Evolutionary conservation across 1,140 invertebrate species (phyloP).

Genomic region (Drosophila subpulchrella): DNA sequence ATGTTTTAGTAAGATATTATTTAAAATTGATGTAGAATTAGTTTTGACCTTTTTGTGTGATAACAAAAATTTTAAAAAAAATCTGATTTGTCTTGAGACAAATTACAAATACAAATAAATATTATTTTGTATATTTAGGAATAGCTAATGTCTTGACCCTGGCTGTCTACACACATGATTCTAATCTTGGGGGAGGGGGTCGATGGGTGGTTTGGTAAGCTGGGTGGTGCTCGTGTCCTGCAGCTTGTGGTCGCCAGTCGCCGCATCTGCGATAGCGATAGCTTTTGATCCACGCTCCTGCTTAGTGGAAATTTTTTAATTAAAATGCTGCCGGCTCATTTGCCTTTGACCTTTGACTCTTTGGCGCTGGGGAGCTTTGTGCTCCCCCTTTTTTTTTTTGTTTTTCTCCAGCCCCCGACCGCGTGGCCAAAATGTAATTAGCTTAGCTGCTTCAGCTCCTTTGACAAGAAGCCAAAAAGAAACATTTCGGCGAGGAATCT

Average conservation of each 20-base stretch:
- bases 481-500: constrained; percentile 32
- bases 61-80: no score
- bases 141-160: not conserved
- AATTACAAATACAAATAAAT: no score
- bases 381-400: constrained; percentile 1
- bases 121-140: not conserved
- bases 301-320: constrained; percentile 71
- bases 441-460: constrained; percentile 68
- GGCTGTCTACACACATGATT: constrained; percentile 18
- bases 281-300: constrained; percentile 69
- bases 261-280: constrained; percentile 76
- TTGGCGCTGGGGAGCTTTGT: constrained; percentile 25
- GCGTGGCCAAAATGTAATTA: constrained; percentile 76
- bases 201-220: not conserved
- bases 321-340: constrained; percentile 67
- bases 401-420: constrained; percentile 17
- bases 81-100: no score
- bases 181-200: constrained; percentile 46
- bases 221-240: constrained; percentile 37
- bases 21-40: no score
- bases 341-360: constrained; percentile 66
- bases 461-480: constrained; percentile 64
- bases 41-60: no score
- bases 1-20: no score
- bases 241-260: constrained; percentile 73